A percentile compares a stretch with the other conserved stretches of the same genome.
phyloP scores from a whole-genome alignment of 2,113 vertebrate genomes.

The Psittacus erithacus region DNA sequence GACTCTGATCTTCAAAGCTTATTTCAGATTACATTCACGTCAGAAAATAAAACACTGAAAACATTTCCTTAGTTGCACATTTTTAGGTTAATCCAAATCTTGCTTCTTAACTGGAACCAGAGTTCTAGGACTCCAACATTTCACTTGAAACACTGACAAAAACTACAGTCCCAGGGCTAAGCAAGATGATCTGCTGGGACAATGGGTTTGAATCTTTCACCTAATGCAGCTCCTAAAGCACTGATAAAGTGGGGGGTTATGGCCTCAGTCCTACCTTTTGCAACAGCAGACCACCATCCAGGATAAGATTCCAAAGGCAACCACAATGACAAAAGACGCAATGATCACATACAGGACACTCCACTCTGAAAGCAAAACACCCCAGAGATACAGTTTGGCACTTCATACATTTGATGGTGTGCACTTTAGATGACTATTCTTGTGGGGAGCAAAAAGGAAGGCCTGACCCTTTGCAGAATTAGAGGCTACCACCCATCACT shows the following conservation, averaged over 20 bases:
- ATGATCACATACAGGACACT: conserved; percentile 97
- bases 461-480: background rate
- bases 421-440: background rate
- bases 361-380: conserved; percentile 87
- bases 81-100: conserved; percentile 16
- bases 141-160: background rate
- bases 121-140: background rate
- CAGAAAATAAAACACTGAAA: background rate
- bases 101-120: background rate
- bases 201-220: background rate
- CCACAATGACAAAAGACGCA: conserved; percentile 91
- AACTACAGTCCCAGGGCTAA: background rate
- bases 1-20: background rate
- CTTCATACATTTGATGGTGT: background rate
- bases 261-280: conserved; percentile 80
- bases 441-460: background rate
- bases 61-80: background rate
- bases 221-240: background rate
- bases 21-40: background rate
- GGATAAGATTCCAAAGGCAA: conserved; percentile 85
- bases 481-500: background rate
- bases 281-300: conserved; percentile 94
- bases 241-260: background rate
- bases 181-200: background rate
- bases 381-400: background rate